Percentiles rank a stretch among this genome's conserved stretches.
Evolutionary conservation across 2,888 invertebrate species (phyloP).

Genomic region (Tachystola acroxantha): DNA sequence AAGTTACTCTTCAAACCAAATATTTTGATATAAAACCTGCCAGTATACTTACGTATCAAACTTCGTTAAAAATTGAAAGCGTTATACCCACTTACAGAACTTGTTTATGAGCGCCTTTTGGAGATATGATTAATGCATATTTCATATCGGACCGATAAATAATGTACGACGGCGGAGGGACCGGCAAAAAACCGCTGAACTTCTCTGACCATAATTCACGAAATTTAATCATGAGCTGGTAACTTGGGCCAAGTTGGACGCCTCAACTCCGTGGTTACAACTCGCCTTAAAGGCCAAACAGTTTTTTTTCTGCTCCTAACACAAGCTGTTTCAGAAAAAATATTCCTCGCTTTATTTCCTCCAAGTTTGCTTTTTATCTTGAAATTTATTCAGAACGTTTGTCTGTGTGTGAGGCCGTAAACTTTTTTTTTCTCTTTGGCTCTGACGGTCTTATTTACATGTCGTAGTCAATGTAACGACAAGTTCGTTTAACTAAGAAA

Average conservation of each 20-base stretch:
- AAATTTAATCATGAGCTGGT: constrained; percentile 59
- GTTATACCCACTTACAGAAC: constrained; percentile 33
- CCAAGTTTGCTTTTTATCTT: background rate
- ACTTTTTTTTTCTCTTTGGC: too few relatives aligned
- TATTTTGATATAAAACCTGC: too few relatives aligned
- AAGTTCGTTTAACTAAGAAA: too few relatives aligned
- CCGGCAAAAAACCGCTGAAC: constrained; percentile 48
- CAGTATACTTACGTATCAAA: too few relatives aligned
- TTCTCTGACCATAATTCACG: constrained; percentile 54
- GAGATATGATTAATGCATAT: constrained; percentile 50
- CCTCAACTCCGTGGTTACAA: constrained; percentile 12
- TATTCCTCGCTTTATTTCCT: too few relatives aligned
- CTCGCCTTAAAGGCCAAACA: constrained; percentile 14
- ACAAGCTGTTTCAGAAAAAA: constrained; percentile 1
- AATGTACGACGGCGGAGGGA: constrained; percentile 37
- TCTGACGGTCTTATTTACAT: too few relatives aligned
- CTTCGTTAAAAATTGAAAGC: constrained; percentile 31
- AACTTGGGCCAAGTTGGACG: constrained; percentile 30
- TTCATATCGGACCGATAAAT: constrained; percentile 54
- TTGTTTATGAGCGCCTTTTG: constrained; percentile 40
- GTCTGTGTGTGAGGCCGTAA: too few relatives aligned
- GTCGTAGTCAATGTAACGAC: too few relatives aligned
- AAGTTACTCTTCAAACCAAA: too few relatives aligned
- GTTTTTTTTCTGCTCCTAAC: constrained; percentile 3
- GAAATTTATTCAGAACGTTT: too few relatives aligned